Base-by-base conservation (phyloP, 2,113 vertebrate genomes). In the Phasianus colchicus region DNA sequence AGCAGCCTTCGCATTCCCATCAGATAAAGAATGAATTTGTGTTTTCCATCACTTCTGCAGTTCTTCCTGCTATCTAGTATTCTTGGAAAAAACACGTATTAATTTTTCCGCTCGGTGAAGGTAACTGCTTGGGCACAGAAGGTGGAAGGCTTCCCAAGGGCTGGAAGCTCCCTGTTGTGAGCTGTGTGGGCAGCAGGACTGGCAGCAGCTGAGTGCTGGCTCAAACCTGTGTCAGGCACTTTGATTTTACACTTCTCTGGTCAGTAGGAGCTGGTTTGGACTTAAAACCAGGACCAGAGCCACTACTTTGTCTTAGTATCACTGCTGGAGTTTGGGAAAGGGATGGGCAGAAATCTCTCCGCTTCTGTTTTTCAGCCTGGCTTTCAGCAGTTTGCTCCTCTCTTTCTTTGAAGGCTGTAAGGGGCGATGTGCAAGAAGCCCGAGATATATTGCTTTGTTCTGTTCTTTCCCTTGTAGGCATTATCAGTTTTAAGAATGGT, bases 21-120 rank as follows among this genome's bases (percentile, higher is more conserved):
- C 76, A 88, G 88, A 90, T 90, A 83, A 83, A 82, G 58, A 32
- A 4, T 47, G 45, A 36, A 2, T 83, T 60, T 67, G 40, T 81
- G n/a, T 32, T 85, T 91, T 84, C 78, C 42, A 42, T 84, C 58
- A 36, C 83, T 90, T 50, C 29, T 67, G n/a, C 0, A 0, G 1
- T 27, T 50, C 19, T 34, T 64, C 38, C 34, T 67, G 32, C 3
- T 0, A 10, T 76, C 5, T 36, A 22, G 29, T 36, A 71, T 42
- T 78, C 30, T 21, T 24, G 38, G 43, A 70, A n/a, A 55, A 54
- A 61, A 24, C 3, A 1, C 3, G 1, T 84, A 52, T 67, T 55
- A 11, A 52, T 77, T 29, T 34, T 7, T 64, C 25, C 11, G 5
- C 67, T 64, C 13, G 6, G 9, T 45, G 15, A 20, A 57, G 65